Evolutionary conservation across 1,140 invertebrate genomes (phyloP).

Genomic region (Oedothorax gibbosus): DNA sequence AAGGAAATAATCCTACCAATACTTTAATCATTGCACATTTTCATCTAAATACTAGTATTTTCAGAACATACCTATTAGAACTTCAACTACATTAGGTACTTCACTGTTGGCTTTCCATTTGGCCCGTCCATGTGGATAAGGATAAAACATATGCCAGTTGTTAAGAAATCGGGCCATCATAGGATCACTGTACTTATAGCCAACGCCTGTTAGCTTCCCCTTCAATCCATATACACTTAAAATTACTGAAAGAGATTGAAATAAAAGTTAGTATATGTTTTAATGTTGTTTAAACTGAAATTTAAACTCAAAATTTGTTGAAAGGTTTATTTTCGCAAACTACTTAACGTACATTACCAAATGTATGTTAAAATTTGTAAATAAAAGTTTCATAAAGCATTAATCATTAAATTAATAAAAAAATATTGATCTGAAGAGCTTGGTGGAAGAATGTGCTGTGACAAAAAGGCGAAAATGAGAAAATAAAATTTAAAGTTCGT

Average conservation of each 20-base stretch:
- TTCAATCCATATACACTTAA: slow-evolving; percentile 94
- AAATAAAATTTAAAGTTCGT: no score
- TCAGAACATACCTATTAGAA: slow-evolving; percentile 63
- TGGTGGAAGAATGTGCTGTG: no score
- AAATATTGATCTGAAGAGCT: no score
- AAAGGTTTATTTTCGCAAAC: no score
- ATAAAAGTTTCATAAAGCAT: no score
- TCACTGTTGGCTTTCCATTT: slow-evolving; percentile 9
- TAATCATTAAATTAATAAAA: no score
- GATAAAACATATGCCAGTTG: slow-evolving; percentile 95
- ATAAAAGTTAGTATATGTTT: no score
- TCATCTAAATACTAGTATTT: no score
- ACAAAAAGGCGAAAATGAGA: neutral
- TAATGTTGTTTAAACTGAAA: no score
- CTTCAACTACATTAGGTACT: slow-evolving; percentile 52
- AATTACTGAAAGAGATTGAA: slow-evolving; percentile 77
- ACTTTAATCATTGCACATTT: no score
- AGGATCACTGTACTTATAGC: slow-evolving; percentile 76
- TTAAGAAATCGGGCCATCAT: slow-evolving; percentile 83
- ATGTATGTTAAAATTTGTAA: neutral
- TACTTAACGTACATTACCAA: neutral
- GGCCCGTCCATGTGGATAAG: slow-evolving; percentile 67
- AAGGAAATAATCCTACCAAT: no score
- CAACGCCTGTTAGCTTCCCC: slow-evolving; percentile 88
- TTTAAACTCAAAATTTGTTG: no score